A percentile compares a stretch with the other conserved stretches of the same genome.
These are phyloP conservation scores for Sitobion miscanthi DNA, from an alignment of 1,140 invertebrate species.

Conservation along the genomic window DNA sequence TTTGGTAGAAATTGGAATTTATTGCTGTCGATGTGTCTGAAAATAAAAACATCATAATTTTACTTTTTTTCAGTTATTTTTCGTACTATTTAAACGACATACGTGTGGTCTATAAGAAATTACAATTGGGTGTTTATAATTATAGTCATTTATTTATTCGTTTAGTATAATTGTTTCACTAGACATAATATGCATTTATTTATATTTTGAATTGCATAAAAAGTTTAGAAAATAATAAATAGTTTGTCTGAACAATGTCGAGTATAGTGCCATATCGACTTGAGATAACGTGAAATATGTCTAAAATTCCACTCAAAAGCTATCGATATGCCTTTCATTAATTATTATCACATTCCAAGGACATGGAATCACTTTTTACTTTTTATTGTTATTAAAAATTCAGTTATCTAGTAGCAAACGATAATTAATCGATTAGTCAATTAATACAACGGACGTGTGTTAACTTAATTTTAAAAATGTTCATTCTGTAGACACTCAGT, in stretches of 20 bases:
- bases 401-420: background rate
- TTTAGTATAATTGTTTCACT: background rate
- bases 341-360: slow-evolving; percentile 5
- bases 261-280: background rate
- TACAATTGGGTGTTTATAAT: background rate
- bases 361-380: background rate
- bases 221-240: slow-evolving; percentile 10
- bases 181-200: background rate
- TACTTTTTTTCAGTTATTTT: background rate
- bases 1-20: slow-evolving; percentile 75
- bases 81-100: background rate
- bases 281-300: slow-evolving; percentile 16
- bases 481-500: background rate
- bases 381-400: background rate
- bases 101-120: background rate
- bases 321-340: background rate
- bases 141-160: background rate
- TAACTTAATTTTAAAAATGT: background rate
- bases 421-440: background rate
- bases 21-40: slow-evolving; percentile 81
- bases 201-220: background rate
- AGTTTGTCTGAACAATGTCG: background rate
- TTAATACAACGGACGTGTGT: background rate
- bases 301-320: background rate
- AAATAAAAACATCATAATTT: slow-evolving; percentile 57